Conservation (phyloP, 2,888 invertebrate species). For the Tryphoninae sp. region DNA sequence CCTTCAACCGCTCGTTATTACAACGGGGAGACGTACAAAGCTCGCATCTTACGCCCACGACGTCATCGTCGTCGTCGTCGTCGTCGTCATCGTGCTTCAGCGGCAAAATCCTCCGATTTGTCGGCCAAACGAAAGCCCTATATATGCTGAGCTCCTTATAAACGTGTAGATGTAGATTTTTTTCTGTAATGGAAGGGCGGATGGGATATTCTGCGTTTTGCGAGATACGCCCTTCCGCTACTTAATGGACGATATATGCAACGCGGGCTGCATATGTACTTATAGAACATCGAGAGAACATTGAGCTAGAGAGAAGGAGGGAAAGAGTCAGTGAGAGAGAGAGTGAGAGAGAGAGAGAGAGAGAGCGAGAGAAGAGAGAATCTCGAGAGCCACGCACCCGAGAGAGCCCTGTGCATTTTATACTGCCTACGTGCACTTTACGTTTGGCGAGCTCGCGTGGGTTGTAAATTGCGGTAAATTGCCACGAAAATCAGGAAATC, state of each 20-base stretch:
- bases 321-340: no score
- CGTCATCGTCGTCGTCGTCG: slow-evolving; percentile 42
- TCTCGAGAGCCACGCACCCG: slow-evolving; percentile 44
- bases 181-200: not conserved
- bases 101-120: slow-evolving; percentile 55
- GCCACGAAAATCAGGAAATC: slow-evolving; percentile 78
- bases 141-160: not conserved
- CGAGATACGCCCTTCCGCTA: no score
- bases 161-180: slow-evolving; percentile 1
- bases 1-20: slow-evolving; percentile 51
- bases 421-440: slow-evolving; percentile 74
- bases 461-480: slow-evolving; percentile 78
- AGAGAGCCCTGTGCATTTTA: slow-evolving; percentile 65
- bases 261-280: slow-evolving; percentile 32
- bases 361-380: not conserved
- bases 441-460: slow-evolving; percentile 71
- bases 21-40: slow-evolving; percentile 30
- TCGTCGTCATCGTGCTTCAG: slow-evolving; percentile 41
- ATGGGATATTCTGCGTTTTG: no score
- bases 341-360: no score
- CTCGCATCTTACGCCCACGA: slow-evolving; percentile 48
- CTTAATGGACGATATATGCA: slow-evolving; percentile 7
- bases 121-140: slow-evolving; percentile 56
- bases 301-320: slow-evolving; percentile 20
- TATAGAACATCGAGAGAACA: slow-evolving; percentile 24